phyloP scores from a whole-genome alignment of 2,113 vertebrate genomes.

The Geococcyx californianus region DNA sequence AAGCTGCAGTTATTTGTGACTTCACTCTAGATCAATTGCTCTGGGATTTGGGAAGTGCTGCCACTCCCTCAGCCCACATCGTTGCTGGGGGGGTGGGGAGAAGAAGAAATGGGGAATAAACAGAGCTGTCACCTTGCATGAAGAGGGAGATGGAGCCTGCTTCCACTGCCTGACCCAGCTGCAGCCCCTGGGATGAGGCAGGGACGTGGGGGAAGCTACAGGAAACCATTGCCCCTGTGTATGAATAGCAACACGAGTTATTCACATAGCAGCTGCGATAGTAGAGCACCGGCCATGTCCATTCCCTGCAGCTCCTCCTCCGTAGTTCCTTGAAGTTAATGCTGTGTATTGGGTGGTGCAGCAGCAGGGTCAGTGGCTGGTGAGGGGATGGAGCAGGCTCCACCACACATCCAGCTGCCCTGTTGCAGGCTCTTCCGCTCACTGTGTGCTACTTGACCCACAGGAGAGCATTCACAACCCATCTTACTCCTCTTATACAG shows the following conservation, averaged over 20 bases:
- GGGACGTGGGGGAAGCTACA: neutral
- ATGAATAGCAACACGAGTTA: neutral
- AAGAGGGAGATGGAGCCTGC: neutral
- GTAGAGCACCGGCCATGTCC: neutral
- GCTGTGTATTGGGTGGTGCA: neutral
- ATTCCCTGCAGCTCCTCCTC: neutral
- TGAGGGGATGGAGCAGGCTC: neutral
- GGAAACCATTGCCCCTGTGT: fast-evolving
- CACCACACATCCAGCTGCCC: neutral
- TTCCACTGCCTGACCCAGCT: neutral
- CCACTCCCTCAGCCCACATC: constrained; percentile 43
- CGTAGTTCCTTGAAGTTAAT: neutral
- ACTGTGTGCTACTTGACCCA: fast-evolving
- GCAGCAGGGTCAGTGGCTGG: neutral
- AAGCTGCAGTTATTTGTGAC: constrained; percentile 48
- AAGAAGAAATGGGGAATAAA: neutral
- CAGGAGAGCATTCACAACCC: neutral
- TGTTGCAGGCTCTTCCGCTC: neutral
- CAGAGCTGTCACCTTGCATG: neutral
- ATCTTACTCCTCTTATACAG: neutral
- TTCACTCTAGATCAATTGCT: constrained; percentile 59
- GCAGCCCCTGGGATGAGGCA: neutral
- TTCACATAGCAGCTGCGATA: neutral
- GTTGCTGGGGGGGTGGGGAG: neutral
- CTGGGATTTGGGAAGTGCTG: constrained; percentile 54